A percentile compares a stretch with the other conserved stretches of the same genome.
Evolutionary conservation across 2,888 invertebrate species (phyloP).

Genomic region (Dastarcus helophoroides): DNA sequence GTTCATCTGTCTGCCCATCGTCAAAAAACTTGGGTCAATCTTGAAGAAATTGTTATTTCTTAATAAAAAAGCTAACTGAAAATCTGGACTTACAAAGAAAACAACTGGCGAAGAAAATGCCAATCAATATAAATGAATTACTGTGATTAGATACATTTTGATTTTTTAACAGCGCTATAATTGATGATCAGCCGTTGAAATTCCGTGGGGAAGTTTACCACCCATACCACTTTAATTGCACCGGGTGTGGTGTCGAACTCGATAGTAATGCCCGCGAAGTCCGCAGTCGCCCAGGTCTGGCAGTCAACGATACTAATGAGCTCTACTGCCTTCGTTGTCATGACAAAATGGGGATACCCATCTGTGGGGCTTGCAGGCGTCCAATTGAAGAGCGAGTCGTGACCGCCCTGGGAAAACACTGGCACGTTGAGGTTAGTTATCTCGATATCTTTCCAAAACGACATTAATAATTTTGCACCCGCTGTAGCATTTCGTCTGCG

Average conservation of each 20-base stretch:
- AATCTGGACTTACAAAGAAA: too few species aligned
- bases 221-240: slow-evolving; percentile 98
- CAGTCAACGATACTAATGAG: slow-evolving; percentile 88
- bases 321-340: slow-evolving; percentile 96
- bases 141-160: too few species aligned
- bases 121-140: too few species aligned
- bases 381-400: slow-evolving; percentile 99
- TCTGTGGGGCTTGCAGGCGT: slow-evolving; percentile 96
- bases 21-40: too few species aligned
- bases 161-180: slow-evolving; percentile 57
- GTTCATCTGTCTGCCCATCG: too few species aligned
- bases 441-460: background rate
- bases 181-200: slow-evolving; percentile 81
- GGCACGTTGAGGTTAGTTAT: slow-evolving; percentile 81
- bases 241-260: slow-evolving; percentile 81
- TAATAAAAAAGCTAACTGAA: too few species aligned
- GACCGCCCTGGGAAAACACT: slow-evolving; percentile 94
- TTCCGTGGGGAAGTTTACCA: slow-evolving; percentile 97
- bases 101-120: too few species aligned
- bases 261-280: slow-evolving; percentile 95
- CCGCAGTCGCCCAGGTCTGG: slow-evolving; percentile 77
- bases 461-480: slow-evolving; percentile 2
- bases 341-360: slow-evolving; percentile 99
- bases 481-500: slow-evolving; percentile 99
- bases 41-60: too few species aligned